A percentile compares a stretch with the other conserved stretches of the same genome.
Evolutionary conservation across 2,113 vertebrate genomes (phyloP).

Genomic region (Scophthalmus maximus): DNA sequence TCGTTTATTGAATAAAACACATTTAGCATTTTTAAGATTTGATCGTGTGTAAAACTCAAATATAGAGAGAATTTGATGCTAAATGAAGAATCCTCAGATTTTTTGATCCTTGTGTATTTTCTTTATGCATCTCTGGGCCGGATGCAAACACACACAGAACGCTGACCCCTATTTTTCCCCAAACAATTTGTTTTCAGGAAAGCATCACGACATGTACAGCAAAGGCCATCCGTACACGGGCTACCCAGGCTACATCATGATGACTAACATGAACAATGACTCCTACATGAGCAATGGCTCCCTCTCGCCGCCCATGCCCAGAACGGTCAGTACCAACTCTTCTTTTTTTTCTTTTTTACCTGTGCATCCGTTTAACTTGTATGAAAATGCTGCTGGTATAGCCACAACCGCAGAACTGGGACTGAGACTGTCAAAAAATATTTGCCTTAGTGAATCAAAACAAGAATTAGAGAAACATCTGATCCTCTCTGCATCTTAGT

Average conservation of each 20-base stretch:
- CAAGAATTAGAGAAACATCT: too few species aligned
- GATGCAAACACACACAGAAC: neutral
- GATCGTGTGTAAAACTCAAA: neutral
- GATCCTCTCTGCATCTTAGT: too few species aligned
- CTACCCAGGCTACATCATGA: slow-evolving; percentile 99
- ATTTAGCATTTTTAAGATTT: slow-evolving; percentile 10
- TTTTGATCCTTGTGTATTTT: neutral
- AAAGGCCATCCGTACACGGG: slow-evolving; percentile 92
- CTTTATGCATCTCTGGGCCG: neutral
- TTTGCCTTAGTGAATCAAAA: too few species aligned
- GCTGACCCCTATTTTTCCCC: neutral
- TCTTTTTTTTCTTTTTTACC: too few species aligned
- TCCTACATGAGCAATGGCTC: slow-evolving; percentile 98
- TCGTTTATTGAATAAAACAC: slow-evolving; percentile 9
- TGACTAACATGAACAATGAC: slow-evolving; percentile 97
- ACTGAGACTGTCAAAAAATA: too few species aligned
- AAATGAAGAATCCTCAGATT: too few species aligned
- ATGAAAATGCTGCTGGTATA: too few species aligned
- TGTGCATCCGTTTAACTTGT: too few species aligned
- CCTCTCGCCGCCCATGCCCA: slow-evolving; percentile 95
- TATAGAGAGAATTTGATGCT: too few species aligned
- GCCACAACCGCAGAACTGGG: too few species aligned
- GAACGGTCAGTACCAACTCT: slow-evolving; percentile 90
- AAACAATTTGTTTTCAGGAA: slow-evolving; percentile 81
- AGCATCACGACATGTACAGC: slow-evolving; percentile 93